These are phyloP conservation scores for Nysson spinosus DNA, from an alignment of 2,888 invertebrate species.

Conservation along the genomic window DNA sequence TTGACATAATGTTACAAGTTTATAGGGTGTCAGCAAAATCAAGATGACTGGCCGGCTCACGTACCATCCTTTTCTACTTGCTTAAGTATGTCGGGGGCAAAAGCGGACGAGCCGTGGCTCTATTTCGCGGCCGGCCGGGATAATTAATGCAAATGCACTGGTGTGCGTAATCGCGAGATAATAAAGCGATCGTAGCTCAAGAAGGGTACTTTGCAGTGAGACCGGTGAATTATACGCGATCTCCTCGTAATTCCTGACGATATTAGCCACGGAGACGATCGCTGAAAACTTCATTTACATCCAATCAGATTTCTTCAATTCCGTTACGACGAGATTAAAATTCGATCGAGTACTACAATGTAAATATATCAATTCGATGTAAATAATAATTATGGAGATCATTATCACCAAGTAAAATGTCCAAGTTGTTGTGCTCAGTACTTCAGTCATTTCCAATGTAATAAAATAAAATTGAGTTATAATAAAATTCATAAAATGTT, in stretches of 20 bases:
- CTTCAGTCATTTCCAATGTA: no score
- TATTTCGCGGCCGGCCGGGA: conserved; percentile 41
- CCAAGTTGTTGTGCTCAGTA: no score
- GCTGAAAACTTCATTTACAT: conserved; percentile 2
- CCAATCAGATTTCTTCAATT: no score
- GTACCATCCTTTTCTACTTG: conserved; percentile 40
- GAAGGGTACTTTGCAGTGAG: conserved; percentile 37
- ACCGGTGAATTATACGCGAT: conserved; percentile 44
- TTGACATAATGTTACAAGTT: no score
- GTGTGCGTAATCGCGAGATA: conserved; percentile 56
- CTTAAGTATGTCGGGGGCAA: conserved; percentile 47
- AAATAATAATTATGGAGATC: no score
- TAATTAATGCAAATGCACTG: conserved; percentile 60
- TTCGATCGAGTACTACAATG: no score
- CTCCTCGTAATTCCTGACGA: conserved; percentile 37
- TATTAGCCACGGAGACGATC: conserved; percentile 26
- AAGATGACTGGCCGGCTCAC: conserved; percentile 33
- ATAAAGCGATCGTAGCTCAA: conserved; percentile 55
- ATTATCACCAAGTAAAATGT: no score
- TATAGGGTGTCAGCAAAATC: no score
- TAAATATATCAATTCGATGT: no score
- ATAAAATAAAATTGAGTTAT: no score
- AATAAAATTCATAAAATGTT: no score
- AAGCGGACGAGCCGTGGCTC: conserved; percentile 25
- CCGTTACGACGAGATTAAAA: no score